phyloP scores from a whole-genome alignment of 2,113 vertebrate species.

The Panurus biarmicus region DNA sequence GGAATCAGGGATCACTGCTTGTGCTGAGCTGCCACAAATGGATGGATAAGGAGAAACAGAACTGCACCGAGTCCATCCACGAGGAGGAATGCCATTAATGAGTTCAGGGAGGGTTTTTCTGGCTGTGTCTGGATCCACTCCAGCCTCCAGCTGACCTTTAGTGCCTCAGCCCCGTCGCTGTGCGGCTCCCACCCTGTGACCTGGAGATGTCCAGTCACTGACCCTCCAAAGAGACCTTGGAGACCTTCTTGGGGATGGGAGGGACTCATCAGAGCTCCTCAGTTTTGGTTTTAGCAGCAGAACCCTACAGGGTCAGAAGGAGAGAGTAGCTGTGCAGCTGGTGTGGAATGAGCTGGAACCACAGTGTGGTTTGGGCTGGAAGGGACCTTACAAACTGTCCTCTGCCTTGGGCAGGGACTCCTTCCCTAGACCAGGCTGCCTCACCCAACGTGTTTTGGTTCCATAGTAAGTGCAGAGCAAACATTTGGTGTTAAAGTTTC shows the following conservation, averaged over 20 bases:
- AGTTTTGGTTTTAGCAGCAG: background rate
- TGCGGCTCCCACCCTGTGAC: background rate
- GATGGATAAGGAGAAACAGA: background rate
- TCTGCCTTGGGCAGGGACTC: background rate
- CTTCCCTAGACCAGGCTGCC: background rate
- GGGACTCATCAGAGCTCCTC: background rate
- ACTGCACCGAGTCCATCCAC: background rate
- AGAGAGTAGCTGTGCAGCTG: background rate
- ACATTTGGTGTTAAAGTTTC: background rate
- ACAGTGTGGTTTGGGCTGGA: background rate
- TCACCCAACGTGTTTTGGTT: accelerated
- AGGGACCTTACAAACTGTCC: background rate
- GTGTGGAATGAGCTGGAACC: no score
- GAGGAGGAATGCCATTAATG: background rate
- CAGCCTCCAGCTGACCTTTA: background rate
- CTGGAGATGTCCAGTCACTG: accelerated
- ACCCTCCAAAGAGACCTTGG: background rate
- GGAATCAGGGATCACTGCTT: background rate
- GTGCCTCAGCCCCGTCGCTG: background rate
- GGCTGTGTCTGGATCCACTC: background rate
- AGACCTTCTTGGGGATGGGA: background rate
- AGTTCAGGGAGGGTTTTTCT: background rate
- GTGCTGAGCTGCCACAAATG: background rate
- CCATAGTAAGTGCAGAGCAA: background rate
- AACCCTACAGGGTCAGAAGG: background rate